Evolutionary conservation across 2,888 invertebrate genomes (phyloP).

Genomic region (Oasisia sp.): DNA sequence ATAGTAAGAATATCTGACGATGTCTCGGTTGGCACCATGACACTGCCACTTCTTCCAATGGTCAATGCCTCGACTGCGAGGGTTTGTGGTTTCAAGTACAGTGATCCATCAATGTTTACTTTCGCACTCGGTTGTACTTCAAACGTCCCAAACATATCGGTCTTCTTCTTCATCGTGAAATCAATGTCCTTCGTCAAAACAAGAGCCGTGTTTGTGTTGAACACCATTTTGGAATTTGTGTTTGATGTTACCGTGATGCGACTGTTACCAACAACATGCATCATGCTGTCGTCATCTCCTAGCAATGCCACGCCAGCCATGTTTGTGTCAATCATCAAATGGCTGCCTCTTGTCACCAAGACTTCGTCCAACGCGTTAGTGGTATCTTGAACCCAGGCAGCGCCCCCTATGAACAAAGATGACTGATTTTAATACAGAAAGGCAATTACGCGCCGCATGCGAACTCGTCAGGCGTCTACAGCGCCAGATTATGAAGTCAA

Average conservation of each 20-base stretch:
- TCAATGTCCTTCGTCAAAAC: constrained; percentile 32
- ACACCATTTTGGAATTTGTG: constrained; percentile 36
- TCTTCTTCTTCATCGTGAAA: constrained; percentile 33
- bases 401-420: constrained; percentile 42
- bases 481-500: too few species aligned
- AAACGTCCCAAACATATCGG: constrained; percentile 36
- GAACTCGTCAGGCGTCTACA: too few species aligned
- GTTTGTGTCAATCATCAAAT: constrained; percentile 40
- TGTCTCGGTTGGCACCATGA: constrained; percentile 29
- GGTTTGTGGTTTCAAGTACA: constrained; percentile 27
- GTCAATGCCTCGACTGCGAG: constrained; percentile 34
- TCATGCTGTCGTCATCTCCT: constrained; percentile 36
- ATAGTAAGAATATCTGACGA: neutral
- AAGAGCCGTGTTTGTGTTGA: constrained; percentile 34
- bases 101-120: neutral
- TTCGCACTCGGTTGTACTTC: neutral
- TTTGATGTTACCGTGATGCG: constrained; percentile 32
- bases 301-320: constrained; percentile 33
- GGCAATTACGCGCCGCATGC: too few species aligned
- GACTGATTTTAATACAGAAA: neutral
- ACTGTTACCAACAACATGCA: constrained; percentile 34
- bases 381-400: constrained; percentile 42
- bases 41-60: constrained; percentile 30
- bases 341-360: constrained; percentile 36
- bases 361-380: constrained; percentile 38